phyloP scores from a whole-genome alignment of 2,797 vertebrate species.

The Gymnothorax javanicus region DNA sequence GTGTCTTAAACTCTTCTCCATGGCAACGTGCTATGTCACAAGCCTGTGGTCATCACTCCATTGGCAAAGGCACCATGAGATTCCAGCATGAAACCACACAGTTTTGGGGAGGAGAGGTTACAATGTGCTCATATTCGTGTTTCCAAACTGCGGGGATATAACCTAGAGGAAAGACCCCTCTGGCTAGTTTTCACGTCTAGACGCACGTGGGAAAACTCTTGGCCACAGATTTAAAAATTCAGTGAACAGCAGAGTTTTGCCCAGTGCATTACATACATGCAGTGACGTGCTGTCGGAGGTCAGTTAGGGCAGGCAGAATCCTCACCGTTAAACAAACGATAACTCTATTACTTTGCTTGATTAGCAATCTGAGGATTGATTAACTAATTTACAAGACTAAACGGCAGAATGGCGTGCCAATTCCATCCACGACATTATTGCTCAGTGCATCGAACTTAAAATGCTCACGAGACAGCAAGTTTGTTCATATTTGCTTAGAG shows the following conservation, averaged over 20 bases:
- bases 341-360: too few relatives aligned
- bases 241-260: background rate
- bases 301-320: too few relatives aligned
- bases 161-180: conserved; percentile 49
- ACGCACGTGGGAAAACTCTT: background rate
- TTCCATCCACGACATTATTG: too few relatives aligned
- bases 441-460: too few relatives aligned
- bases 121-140: conserved; percentile 51
- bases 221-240: background rate
- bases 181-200: conserved; percentile 27
- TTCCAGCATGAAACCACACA: conserved; percentile 43
- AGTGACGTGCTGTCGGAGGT: too few relatives aligned
- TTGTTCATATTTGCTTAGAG: too few relatives aligned
- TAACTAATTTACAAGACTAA: too few relatives aligned
- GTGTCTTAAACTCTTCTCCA: background rate
- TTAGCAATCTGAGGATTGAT: too few relatives aligned
- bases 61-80: background rate
- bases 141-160: conserved; percentile 51
- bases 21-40: background rate
- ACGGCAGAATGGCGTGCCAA: too few relatives aligned
- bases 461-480: too few relatives aligned
- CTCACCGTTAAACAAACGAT: too few relatives aligned
- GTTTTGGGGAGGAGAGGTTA: conserved; percentile 41
- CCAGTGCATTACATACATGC: background rate
- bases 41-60: conserved; percentile 7